A percentile compares a stretch with the other conserved stretches of the same genome.
These are phyloP conservation scores for Pseudonaja textilis DNA, from an alignment of 2,113 vertebrate species.

Conservation along the genomic window DNA sequence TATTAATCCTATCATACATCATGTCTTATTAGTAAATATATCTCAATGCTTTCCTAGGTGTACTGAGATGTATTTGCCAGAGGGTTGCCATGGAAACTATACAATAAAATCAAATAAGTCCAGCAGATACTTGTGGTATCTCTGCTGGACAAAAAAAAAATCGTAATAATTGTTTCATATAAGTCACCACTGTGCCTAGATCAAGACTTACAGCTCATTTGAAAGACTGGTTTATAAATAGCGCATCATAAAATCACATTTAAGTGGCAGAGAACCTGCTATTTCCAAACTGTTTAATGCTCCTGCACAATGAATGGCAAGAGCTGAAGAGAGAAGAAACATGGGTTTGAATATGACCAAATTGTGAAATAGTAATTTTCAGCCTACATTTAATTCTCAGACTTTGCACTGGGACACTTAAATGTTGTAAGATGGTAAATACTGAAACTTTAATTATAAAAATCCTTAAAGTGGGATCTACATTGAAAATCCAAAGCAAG, in stretches of 20 bases:
- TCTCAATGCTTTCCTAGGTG: neutral
- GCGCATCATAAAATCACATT: neutral
- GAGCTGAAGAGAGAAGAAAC: neutral
- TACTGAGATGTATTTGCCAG: neutral
- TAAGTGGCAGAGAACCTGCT: neutral
- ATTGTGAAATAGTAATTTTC: neutral
- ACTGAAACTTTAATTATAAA: neutral
- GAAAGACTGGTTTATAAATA: neutral
- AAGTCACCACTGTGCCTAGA: neutral
- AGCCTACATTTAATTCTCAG: neutral
- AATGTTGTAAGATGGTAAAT: no score
- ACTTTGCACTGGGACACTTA: neutral
- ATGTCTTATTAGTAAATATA: neutral
- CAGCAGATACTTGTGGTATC: neutral
- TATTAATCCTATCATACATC: neutral
- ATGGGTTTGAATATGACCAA: no score
- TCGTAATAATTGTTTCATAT: neutral
- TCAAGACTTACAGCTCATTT: neutral
- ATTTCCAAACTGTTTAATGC: neutral
- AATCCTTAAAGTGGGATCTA: neutral
- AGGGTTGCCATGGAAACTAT: constrained; percentile 4
- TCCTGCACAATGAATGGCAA: neutral
- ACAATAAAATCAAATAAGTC: neutral
- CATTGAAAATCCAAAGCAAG: neutral
- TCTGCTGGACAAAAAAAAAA: neutral